Evolutionary conservation across 1,140 invertebrate genomes (phyloP), one percentile per base, ranked within the genome.

Genomic region (Aphidius ervi): DNA sequence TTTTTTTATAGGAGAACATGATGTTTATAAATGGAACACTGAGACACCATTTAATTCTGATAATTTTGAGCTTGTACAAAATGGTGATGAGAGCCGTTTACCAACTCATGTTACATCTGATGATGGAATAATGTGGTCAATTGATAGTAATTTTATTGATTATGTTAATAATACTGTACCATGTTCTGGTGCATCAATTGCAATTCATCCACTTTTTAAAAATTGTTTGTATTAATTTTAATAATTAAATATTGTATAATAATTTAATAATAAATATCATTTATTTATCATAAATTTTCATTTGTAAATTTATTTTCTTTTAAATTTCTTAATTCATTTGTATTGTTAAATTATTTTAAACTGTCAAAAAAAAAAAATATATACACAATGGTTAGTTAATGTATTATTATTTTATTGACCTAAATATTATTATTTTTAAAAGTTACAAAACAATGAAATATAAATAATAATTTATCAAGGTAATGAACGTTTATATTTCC

Each of bases 121-220:
- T 8, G 81, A 81, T 58, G 83, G 81, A 67, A 75, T 82, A 9
- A 84, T 86, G 81, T 85, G 85, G 83, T 79, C 81, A 2, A 69
- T 87, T 61, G 85, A 87, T 66, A 85, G 82, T 63, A 87, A 87
- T 65, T 85, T 87, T 72, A 83, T 82, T 16, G 85, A 87, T 71
- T 87, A 82, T 64, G 80, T 87, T 42, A 69, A 78, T 5, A 80
- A 83, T 61, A 79, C 76, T 16, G 81, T 82, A 43, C 84, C 85
- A 40, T 84, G 84, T 67, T 73, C 79, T 66, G 84, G 81, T 20
- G 75, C 82, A 5, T 83, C 82, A 8, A 77, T 84, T 20, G 65
- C 72, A 1, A 68, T 85, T 16, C 81, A 83, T 72, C 83, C 84
- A 0, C 69, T 85, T 6, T 69, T 80, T n/a, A 77, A 74, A 45